These are phyloP conservation scores for Sebastes steindachneri DNA, from an alignment of 2,797 vertebrate species.

Conservation along the genomic window DNA sequence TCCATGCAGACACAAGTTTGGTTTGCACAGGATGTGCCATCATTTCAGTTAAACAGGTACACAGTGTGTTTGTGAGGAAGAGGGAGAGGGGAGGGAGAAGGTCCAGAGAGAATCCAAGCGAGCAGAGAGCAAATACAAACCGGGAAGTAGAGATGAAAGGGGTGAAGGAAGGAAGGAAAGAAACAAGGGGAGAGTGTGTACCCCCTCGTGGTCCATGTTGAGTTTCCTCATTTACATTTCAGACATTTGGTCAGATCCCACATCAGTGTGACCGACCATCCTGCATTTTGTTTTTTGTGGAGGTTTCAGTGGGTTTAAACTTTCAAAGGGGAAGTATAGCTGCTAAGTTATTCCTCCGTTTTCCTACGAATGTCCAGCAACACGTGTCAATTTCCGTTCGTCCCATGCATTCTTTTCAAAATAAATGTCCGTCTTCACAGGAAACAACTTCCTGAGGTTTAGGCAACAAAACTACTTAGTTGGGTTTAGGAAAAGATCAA, in stretches of 20 bases:
- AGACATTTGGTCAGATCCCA: constrained; percentile 24
- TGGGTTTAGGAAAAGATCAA: no score
- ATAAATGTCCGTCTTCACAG: no score
- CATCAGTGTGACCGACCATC: constrained; percentile 4
- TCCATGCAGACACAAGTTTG: neutral
- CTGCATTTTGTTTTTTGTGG: constrained; percentile 1
- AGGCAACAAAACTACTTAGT: no score
- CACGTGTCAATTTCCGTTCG: no score
- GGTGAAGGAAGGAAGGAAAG: neutral
- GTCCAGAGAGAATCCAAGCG: constrained; percentile 14
- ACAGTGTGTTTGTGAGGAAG: neutral
- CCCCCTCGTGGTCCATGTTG: neutral
- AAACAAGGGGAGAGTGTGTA: neutral
- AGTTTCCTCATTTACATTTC: constrained; percentile 28
- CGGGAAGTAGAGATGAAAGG: constrained; percentile 31
- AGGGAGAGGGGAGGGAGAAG: neutral
- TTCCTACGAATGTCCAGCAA: no score
- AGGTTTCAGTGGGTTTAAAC: neutral
- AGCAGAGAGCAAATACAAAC: neutral
- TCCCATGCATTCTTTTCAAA: no score
- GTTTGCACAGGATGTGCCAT: neutral
- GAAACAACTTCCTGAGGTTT: no score
- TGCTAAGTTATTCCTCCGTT: neutral
- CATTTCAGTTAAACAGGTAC: neutral
- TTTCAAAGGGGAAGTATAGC: neutral